Evolutionary conservation across 2,797 vertebrate genomes (phyloP).

Genomic region (Poeciliopsis presidionis): DNA sequence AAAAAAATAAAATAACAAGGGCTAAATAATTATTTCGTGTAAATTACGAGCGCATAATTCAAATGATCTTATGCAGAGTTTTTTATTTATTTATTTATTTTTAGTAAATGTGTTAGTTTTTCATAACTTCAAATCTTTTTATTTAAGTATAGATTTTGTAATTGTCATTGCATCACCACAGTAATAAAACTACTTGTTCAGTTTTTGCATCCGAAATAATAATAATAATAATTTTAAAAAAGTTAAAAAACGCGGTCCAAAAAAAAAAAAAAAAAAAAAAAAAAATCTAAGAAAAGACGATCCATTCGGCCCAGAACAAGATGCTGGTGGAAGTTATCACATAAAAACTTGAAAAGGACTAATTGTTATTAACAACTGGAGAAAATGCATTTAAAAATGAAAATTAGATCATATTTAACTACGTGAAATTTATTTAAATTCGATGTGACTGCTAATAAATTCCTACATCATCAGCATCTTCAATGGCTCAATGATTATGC

Average conservation of each 20-base stretch:
- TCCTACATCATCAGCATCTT: not conserved
- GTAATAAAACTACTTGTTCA: not conserved
- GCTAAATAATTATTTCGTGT: not conserved
- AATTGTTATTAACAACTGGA: not conserved
- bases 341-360: not conserved
- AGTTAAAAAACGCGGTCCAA: not conserved
- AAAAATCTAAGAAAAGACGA: not conserved
- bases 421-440: not conserved
- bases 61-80: not conserved
- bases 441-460: conserved; percentile 6
- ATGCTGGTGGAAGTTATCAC: not conserved
- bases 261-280: no score
- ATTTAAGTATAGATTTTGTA: not conserved
- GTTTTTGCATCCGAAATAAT: not conserved
- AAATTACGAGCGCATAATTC: not conserved
- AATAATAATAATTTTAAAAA: not conserved
- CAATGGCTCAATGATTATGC: no score
- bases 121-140: not conserved
- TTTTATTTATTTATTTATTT: no score
- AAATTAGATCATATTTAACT: not conserved
- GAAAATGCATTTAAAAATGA: not conserved
- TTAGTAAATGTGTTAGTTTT: not conserved
- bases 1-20: not conserved
- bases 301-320: conserved; percentile 1
- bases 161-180: not conserved